Conservation (phyloP, 2,113 vertebrate genomes). For the Peromyscus leucopus region DNA sequence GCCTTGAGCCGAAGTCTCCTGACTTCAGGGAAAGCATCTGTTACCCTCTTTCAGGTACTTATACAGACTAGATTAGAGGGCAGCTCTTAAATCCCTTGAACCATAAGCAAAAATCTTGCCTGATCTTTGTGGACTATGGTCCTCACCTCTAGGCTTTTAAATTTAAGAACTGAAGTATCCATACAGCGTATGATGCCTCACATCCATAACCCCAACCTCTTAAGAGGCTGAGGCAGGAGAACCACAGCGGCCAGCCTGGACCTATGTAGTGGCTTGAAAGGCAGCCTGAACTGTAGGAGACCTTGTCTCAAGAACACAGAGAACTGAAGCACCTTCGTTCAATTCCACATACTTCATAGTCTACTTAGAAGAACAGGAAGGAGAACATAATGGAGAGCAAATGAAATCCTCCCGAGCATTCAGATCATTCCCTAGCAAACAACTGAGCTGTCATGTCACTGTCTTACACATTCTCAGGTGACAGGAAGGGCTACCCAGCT, state of each 20-base stretch:
- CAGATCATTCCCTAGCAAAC: neutral
- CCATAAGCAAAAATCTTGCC: neutral
- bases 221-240: neutral
- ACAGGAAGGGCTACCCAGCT: neutral
- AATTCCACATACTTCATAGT: neutral
- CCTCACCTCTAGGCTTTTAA: conserved; percentile 15
- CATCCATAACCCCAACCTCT: neutral
- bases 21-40: neutral
- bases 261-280: neutral
- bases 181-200: neutral
- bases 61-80: neutral
- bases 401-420: neutral
- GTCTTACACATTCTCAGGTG: neutral
- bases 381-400: neutral
- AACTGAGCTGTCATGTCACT: neutral
- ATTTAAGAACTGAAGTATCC: conserved; percentile 20
- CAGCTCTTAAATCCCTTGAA: neutral
- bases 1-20: neutral
- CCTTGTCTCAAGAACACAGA: neutral
- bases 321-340: neutral
- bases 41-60: neutral
- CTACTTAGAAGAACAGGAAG: neutral
- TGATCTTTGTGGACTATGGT: neutral
- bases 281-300: neutral
- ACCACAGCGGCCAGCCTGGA: neutral